Conservation (phyloP, 2,797 vertebrate species). For the Ctenosaura bakeri region DNA sequence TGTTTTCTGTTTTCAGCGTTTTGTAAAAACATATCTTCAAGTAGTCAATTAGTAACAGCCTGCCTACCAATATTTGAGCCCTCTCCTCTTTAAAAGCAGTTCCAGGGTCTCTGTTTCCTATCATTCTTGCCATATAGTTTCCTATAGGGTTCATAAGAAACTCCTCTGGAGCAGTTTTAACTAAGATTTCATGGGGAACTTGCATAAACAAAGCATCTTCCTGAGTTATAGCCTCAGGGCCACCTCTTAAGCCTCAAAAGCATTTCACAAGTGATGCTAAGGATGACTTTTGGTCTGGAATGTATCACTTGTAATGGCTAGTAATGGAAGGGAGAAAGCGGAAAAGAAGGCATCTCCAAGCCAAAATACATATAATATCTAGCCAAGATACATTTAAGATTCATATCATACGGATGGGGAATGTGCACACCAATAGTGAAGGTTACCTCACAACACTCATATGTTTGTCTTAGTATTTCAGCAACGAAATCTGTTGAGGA, state of each 20-base stretch:
- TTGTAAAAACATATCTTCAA: too few species aligned
- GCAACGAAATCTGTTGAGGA: background rate
- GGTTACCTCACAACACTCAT: background rate
- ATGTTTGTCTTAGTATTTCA: background rate
- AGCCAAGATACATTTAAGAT: background rate
- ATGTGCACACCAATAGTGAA: background rate
- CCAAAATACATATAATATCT: background rate
- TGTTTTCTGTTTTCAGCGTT: too few species aligned
- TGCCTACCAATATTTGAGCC: too few species aligned
- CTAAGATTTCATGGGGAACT: background rate
- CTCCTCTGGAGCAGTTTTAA: conserved; percentile 15
- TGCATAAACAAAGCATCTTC: background rate
- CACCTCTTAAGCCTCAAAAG: background rate
- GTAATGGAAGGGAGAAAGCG: background rate
- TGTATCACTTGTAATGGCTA: background rate
- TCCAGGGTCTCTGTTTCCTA: too few species aligned
- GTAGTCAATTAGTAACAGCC: too few species aligned
- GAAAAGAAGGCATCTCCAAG: background rate
- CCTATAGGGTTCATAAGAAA: background rate
- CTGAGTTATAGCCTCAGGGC: conserved; percentile 8
- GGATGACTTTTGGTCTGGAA: conserved; percentile 8
- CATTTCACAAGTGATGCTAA: conserved; percentile 14
- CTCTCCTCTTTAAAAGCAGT: too few species aligned
- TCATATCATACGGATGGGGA: background rate
- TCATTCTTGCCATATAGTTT: background rate